Evolutionary conservation across 1,140 invertebrate species (phyloP).

Genomic region (Aporrectodea caliginosa): DNA sequence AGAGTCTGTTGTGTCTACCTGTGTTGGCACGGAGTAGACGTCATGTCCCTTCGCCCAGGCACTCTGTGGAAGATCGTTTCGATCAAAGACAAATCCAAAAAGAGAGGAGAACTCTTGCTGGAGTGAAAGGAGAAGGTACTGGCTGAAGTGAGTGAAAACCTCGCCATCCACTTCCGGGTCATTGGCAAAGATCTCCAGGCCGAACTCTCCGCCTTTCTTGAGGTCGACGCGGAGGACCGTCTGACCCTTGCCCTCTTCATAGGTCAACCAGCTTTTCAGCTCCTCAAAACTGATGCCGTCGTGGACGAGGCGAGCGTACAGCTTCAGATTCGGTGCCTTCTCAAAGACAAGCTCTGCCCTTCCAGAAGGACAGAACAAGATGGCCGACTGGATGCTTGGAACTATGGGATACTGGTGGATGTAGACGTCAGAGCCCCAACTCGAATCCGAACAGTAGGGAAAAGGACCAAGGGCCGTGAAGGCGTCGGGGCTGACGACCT

Average conservation of each 20-base stretch:
- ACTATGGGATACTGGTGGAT: slow-evolving; percentile 41
- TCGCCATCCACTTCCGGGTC: slow-evolving; percentile 51
- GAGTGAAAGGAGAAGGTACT: slow-evolving; percentile 40
- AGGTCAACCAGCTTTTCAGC: slow-evolving; percentile 42
- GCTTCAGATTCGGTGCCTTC: slow-evolving; percentile 26
- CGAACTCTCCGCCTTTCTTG: slow-evolving; percentile 52
- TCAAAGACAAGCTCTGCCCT: slow-evolving; percentile 32
- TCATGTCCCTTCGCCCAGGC: too few relatives aligned
- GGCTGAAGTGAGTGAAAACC: slow-evolving; percentile 52
- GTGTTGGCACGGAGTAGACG: too few relatives aligned
- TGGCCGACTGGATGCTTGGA: slow-evolving; percentile 48
- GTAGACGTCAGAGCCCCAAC: slow-evolving; percentile 47
- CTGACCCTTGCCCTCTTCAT: slow-evolving; percentile 44
- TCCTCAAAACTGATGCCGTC: slow-evolving; percentile 24
- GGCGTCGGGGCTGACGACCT: slow-evolving; percentile 38
- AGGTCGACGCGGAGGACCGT: slow-evolving; percentile 27
- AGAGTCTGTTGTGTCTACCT: too few relatives aligned
- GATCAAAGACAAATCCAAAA: background rate
- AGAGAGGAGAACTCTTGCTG: background rate
- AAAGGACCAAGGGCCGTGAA: slow-evolving; percentile 42
- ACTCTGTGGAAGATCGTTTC: background rate
- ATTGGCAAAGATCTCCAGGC: slow-evolving; percentile 55
- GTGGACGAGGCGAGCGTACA: slow-evolving; percentile 26
- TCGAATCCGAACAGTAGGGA: slow-evolving; percentile 53
- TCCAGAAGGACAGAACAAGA: slow-evolving; percentile 41